These are phyloP conservation scores for Psylliodes chrysocephalus DNA, from an alignment of 2,888 invertebrate species.

Conservation along the genomic window DNA sequence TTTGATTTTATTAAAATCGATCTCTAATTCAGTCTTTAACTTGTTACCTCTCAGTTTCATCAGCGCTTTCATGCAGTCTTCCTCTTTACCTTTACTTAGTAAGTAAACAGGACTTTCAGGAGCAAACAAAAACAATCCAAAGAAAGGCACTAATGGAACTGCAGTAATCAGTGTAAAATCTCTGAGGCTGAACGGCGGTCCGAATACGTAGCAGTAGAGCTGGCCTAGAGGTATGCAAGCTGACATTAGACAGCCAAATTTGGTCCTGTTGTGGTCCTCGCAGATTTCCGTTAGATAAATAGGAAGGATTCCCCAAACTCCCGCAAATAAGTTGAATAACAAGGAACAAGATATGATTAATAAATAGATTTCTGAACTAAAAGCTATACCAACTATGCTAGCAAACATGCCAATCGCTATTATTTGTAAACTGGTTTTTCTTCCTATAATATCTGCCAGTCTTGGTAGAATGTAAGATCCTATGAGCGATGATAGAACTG, in stretches of 20 bases:
- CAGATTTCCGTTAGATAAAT: slow-evolving; percentile 19
- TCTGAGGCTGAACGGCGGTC: slow-evolving; percentile 10
- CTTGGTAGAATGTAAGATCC: slow-evolving; percentile 10
- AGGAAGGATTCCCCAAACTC: slow-evolving; percentile 5
- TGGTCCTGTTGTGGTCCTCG: slow-evolving; percentile 20
- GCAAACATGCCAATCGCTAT: neutral
- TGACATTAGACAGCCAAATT: slow-evolving; percentile 14
- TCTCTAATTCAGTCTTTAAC: neutral
- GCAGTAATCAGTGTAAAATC: slow-evolving; percentile 9
- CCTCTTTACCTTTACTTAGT: slow-evolving; percentile 3
- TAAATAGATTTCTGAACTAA: neutral
- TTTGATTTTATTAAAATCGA: neutral
- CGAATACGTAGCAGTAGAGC: neutral
- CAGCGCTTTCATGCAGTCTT: slow-evolving; percentile 8
- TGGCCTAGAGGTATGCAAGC: slow-evolving; percentile 12
- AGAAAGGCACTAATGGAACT: slow-evolving; percentile 4
- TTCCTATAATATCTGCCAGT: slow-evolving; percentile 9
- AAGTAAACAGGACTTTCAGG: slow-evolving; percentile 17
- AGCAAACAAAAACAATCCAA: neutral
- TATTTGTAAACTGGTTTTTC: slow-evolving; percentile 11
- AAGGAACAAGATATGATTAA: neutral
- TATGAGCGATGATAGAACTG: neutral
- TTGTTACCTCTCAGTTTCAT: slow-evolving; percentile 11
- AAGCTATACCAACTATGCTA: slow-evolving; percentile 1
- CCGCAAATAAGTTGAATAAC: neutral